phyloP scores from a whole-genome alignment of 2,888 invertebrate species.

The Stramonita haemastoma region DNA sequence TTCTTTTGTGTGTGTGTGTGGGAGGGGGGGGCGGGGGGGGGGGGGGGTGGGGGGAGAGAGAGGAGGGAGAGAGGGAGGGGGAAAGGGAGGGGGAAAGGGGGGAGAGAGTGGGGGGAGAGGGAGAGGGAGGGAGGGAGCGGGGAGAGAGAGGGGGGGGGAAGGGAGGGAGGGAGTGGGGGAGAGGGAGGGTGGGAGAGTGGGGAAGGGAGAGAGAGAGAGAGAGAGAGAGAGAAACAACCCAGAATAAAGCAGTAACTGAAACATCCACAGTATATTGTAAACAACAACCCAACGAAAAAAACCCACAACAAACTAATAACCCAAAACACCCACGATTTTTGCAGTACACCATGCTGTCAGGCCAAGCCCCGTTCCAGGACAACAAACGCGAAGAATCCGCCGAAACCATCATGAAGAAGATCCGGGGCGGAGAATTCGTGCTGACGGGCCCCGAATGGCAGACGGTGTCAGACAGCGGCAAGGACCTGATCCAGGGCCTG shows the following conservation, averaged over 20 bases:
- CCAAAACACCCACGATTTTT: too few relatives aligned
- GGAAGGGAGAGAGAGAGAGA: neutral
- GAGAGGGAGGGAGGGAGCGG: too few relatives aligned
- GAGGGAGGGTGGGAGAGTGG: neutral
- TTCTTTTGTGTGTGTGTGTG: neutral
- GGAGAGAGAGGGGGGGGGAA: neutral
- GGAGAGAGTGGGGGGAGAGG: too few relatives aligned
- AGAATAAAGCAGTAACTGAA: too few relatives aligned
- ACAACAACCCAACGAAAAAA: too few relatives aligned
- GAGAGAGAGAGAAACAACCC: neutral
- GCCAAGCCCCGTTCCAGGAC: conserved; percentile 90
- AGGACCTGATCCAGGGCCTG: conserved; percentile 85
- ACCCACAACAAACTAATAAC: too few relatives aligned
- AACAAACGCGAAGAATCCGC: conserved; percentile 86
- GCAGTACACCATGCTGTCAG: conserved; percentile 89
- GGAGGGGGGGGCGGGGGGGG: too few relatives aligned
- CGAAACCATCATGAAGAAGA: conserved; percentile 86
- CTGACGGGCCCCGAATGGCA: conserved; percentile 87
- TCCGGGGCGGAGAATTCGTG: conserved; percentile 87
- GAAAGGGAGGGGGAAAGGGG: too few relatives aligned
- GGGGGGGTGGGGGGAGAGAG: too few relatives aligned
- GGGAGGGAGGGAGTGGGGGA: neutral
- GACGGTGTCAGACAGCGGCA: conserved; percentile 86
- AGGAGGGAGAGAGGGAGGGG: too few relatives aligned
- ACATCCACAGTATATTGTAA: too few relatives aligned